These are phyloP conservation scores for Salticus scenicus DNA, from an alignment of 2,888 invertebrate species.

Conservation along the genomic window DNA sequence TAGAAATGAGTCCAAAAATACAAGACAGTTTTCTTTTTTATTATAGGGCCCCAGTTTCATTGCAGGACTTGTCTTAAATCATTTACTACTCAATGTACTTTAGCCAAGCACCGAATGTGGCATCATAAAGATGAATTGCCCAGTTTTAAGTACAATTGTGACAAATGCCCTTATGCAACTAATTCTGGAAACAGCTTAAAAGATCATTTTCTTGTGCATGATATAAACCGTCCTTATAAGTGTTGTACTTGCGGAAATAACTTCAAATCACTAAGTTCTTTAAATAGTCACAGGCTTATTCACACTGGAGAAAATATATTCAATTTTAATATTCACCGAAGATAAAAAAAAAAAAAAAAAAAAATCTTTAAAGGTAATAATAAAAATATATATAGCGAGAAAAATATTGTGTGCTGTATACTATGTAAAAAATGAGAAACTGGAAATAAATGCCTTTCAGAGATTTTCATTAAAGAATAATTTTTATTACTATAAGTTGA, in stretches of 20 bases:
- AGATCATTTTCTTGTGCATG: constrained; percentile 36
- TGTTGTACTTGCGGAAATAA: constrained; percentile 30
- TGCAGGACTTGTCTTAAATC: constrained; percentile 37
- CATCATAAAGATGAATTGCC: constrained; percentile 41
- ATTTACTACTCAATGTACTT: constrained; percentile 24
- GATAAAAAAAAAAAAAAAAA: no score
- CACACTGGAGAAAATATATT: constrained; percentile 26
- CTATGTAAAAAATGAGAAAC: no score
- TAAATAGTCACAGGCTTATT: constrained; percentile 41
- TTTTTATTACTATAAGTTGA: no score
- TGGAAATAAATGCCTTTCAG: no score
- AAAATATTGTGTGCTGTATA: no score
- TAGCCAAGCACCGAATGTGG: constrained; percentile 47
- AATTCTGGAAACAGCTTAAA: constrained; percentile 21
- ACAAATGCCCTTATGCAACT: constrained; percentile 39
- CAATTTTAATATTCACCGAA: no score
- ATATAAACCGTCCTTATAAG: constrained; percentile 13
- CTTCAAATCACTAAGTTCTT: constrained; percentile 33
- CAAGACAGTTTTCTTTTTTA: not conserved
- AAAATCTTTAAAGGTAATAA: no score
- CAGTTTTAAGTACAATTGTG: constrained; percentile 25
- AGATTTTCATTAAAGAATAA: no score
- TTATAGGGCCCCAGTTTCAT: not conserved
- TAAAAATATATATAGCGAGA: no score
- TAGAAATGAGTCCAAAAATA: no score